Conservation (phyloP, 1,140 invertebrate species). For the Luehdorfia chinensis region DNA sequence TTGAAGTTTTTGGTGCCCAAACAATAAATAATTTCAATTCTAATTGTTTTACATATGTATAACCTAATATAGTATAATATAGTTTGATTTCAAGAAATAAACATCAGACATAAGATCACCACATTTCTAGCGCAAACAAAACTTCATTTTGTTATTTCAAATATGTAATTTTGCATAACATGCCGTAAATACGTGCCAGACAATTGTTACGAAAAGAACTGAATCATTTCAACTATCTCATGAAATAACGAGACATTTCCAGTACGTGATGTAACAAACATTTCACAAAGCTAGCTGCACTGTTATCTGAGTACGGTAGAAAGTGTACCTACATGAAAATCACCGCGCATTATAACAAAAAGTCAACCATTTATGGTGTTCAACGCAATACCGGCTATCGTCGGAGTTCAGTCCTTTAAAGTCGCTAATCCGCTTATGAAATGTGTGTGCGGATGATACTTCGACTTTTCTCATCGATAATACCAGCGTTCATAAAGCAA, state of each 20-base stretch:
- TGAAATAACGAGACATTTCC: background rate
- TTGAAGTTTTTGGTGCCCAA: too few species aligned
- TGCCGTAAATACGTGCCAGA: too few species aligned
- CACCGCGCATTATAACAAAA: conserved; percentile 51
- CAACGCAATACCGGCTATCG: conserved; percentile 47
- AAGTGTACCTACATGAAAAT: conserved; percentile 51
- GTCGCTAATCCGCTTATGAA: conserved; percentile 63
- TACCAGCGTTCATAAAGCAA: conserved; percentile 27
- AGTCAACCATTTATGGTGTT: conserved; percentile 50
- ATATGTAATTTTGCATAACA: too few species aligned
- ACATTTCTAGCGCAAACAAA: too few species aligned
- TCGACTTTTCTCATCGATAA: conserved; percentile 58
- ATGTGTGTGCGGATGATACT: conserved; percentile 46
- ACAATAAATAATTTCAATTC: too few species aligned
- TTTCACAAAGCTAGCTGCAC: background rate
- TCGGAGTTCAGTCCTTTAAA: conserved; percentile 55
- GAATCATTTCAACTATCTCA: too few species aligned
- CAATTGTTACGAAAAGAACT: too few species aligned
- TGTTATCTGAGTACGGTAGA: conserved; percentile 27
- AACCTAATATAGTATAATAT: too few species aligned
- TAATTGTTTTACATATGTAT: too few species aligned
- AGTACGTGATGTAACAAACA: conserved; percentile 7
- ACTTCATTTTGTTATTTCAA: too few species aligned
- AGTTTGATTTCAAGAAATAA: too few species aligned
- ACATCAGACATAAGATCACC: too few species aligned